These are phyloP conservation scores for Megastigmus dorsalis DNA, from an alignment of 2,888 invertebrate genomes.

Conservation along the genomic window DNA sequence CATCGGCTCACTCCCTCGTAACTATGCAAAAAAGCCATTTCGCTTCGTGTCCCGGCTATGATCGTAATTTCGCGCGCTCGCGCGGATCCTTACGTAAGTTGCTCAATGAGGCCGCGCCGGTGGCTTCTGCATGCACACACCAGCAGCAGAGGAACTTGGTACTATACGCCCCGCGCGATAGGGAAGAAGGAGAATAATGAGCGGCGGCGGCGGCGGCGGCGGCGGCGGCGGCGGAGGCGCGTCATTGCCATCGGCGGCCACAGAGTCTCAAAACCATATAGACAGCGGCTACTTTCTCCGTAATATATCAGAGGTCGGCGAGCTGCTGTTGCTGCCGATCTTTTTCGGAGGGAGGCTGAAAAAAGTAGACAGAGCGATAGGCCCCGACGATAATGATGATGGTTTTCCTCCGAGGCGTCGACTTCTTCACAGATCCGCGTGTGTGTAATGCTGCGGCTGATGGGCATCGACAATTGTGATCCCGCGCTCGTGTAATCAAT, in stretches of 20 bases:
- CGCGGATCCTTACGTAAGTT: conserved; percentile 25
- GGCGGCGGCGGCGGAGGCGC: conserved; percentile 7
- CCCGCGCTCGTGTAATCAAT: conserved; percentile 24
- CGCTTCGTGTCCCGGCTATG: conserved; percentile 30
- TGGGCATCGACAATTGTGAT: conserved; percentile 1
- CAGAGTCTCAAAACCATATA: conserved; percentile 4
- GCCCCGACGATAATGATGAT: conserved; percentile 15
- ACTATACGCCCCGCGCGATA: conserved; percentile 3
- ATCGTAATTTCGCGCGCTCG: conserved; percentile 37
- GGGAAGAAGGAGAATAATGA: conserved; percentile 32
- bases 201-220: conserved; percentile 14
- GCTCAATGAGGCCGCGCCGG: background rate
- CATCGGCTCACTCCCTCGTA: background rate
- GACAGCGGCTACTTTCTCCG: conserved; percentile 45
- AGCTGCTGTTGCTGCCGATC: background rate
- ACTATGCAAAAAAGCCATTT: conserved; percentile 29
- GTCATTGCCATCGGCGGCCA: background rate
- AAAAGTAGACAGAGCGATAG: too few species aligned
- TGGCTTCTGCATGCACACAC: too few species aligned
- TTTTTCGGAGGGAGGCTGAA: too few species aligned
- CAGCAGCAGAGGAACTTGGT: background rate
- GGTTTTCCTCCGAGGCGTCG: conserved; percentile 30
- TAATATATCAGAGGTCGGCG: conserved; percentile 28
- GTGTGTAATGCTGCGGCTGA: too few species aligned
- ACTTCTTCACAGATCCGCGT: too few species aligned